Evolutionary conservation across 2,888 invertebrate species (phyloP), one percentile per base, ranked within the genome.

Genomic region (Saturnia pavonia): DNA sequence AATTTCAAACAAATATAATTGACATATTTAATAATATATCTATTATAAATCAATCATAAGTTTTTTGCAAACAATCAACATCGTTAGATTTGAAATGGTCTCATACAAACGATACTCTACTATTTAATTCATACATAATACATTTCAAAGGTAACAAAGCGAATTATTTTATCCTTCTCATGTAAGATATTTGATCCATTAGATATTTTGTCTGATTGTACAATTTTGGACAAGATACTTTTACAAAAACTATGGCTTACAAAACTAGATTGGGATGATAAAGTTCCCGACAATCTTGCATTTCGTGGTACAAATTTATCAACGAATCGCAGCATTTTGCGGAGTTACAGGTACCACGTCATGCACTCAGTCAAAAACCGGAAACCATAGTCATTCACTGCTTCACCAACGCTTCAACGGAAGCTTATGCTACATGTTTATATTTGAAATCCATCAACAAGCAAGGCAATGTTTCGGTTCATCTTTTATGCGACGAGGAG

Each of bases 251-350:
- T 78, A 12, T 78, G 76, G 78, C 57, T 72, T 16, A n/a, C 22
- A 45, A 77, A 76, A 19, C 2, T 79, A 11, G 75, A 72, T 40
- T 80, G 81, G 78, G 80, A 81, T 43, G 70, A 80, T 19, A 19
- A 14, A 11, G 48, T 48, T 11, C 74, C 76, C 43, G 43, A 43
- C 43, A 43, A 43, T 43, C 9, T 43, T 43, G 43, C 43, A 43
- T 12, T 43, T 1, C 1, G 1, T 43, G 43, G 11, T 12, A 11
- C 43, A 12, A 43, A 43, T 3, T 43, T 43, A 43, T 43, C 3
- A 4, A 43, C 43, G 43, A 43, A 7, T 43, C 43, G 11, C 9
- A 43, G 43, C 11, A 43, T 43, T 43, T 43, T 1, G 43, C 43
- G 1, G 43, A 43, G 12, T 43, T 43, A 43, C 43, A 43, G 43